Evolutionary conservation across 1,140 invertebrate genomes (phyloP).

Genomic region (Ceratina calcarata): DNA sequence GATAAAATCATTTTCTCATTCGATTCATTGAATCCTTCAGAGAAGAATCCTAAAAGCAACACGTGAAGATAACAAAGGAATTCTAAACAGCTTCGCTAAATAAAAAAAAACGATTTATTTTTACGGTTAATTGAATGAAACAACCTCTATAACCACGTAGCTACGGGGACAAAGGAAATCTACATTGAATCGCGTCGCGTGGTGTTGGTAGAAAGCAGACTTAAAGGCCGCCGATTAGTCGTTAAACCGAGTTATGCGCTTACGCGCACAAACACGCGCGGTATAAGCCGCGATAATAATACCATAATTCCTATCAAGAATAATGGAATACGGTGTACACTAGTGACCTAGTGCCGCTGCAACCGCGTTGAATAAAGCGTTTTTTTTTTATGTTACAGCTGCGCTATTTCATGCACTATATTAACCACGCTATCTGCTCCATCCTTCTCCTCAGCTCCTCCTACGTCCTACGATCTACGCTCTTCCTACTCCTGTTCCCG

Average conservation of each 20-base stretch:
- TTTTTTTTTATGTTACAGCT: slow-evolving; percentile 22
- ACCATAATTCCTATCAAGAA: slow-evolving; percentile 37
- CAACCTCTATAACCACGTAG: background rate
- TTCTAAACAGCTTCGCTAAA: too few species aligned
- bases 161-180: slow-evolving; percentile 58
- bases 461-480: background rate
- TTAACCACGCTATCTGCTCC: slow-evolving; percentile 11
- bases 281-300: slow-evolving; percentile 41
- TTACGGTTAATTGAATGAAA: too few species aligned
- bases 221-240: slow-evolving; percentile 46
- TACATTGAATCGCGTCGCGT: slow-evolving; percentile 46
- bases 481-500: background rate
- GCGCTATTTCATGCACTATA: slow-evolving; percentile 19
- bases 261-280: slow-evolving; percentile 14
- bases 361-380: slow-evolving; percentile 25
- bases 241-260: slow-evolving; percentile 35
- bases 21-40: too few species aligned
- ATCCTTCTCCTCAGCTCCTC: too few species aligned
- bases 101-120: too few species aligned
- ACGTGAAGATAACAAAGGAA: too few species aligned
- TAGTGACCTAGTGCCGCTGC: slow-evolving; percentile 34
- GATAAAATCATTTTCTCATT: too few species aligned
- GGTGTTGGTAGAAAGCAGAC: slow-evolving; percentile 24
- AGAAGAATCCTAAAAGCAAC: too few species aligned
- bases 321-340: slow-evolving; percentile 37